phyloP scores from a whole-genome alignment of 2,113 vertebrate genomes.

The Oncorhynchus gorbuscha region DNA sequence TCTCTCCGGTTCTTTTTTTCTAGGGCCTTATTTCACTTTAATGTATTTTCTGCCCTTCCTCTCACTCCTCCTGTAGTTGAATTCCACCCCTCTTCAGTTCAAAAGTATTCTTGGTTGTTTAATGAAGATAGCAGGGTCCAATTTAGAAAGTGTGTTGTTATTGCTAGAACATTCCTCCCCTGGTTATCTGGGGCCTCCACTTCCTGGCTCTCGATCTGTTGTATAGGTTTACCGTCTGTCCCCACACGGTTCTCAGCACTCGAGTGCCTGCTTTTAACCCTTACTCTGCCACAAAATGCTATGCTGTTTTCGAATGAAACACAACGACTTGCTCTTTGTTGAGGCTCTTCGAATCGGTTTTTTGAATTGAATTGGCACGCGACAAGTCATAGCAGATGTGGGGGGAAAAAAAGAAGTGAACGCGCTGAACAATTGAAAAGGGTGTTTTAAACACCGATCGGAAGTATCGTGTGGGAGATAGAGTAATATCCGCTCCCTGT shows the following conservation, averaged over 20 bases:
- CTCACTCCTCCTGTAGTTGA: background rate
- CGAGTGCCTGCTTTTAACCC: background rate
- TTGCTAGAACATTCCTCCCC: slow-evolving; percentile 56
- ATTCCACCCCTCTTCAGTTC: background rate
- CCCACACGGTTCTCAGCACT: background rate
- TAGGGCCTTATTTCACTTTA: background rate
- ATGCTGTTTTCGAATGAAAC: too few relatives aligned
- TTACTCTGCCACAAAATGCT: background rate
- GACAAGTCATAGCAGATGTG: too few relatives aligned
- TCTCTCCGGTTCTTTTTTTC: background rate
- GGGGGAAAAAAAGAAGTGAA: too few relatives aligned
- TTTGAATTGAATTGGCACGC: too few relatives aligned
- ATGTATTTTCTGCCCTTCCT: background rate
- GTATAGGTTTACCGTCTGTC: slow-evolving; percentile 41
- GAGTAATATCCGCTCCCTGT: too few relatives aligned
- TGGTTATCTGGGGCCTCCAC: slow-evolving; percentile 54
- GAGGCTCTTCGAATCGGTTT: too few relatives aligned
- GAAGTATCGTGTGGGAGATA: too few relatives aligned
- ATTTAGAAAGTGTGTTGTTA: slow-evolving; percentile 58
- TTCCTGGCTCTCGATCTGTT: slow-evolving; percentile 39
- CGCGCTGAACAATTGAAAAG: too few relatives aligned
- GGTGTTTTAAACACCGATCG: too few relatives aligned
- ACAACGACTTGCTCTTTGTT: too few relatives aligned
- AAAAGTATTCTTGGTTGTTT: slow-evolving; percentile 31
- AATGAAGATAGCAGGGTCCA: slow-evolving; percentile 58